phyloP scores from a whole-genome alignment of 2,888 invertebrate species.

The Lasioglossum leucozonium region DNA sequence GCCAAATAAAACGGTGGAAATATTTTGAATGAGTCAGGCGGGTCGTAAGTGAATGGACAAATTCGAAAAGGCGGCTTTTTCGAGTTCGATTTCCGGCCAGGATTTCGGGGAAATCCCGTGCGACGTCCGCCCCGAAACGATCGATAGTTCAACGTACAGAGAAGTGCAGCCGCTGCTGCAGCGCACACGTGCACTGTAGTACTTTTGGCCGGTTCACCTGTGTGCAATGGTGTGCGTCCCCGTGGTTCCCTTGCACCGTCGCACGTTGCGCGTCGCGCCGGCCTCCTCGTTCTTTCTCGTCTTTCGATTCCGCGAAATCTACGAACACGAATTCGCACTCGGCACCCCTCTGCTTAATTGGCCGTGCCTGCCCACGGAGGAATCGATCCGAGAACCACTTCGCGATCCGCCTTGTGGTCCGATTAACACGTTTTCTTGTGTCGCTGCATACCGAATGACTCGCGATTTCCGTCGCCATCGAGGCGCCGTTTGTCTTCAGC shows the following conservation, averaged over 20 bases:
- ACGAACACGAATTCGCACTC: constrained; percentile 33
- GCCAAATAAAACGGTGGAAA: too few species aligned
- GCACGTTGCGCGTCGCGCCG: not conserved
- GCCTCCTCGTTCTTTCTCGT: constrained; percentile 6
- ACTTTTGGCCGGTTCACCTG: constrained; percentile 45
- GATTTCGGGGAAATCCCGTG: not conserved
- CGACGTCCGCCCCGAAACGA: constrained; percentile 65
- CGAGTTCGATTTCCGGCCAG: not conserved
- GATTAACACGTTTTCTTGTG: not conserved
- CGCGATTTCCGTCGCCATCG: not conserved
- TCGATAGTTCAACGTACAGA: constrained; percentile 83
- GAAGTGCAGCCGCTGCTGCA: constrained; percentile 73
- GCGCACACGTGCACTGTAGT: constrained; percentile 58
- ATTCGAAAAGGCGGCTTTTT: not conserved
- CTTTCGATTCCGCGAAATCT: constrained; percentile 34
- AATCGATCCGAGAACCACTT: constrained; percentile 3
- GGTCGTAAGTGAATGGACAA: not conserved
- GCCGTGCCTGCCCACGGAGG: not conserved
- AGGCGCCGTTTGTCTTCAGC: too few species aligned
- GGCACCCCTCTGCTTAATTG: constrained; percentile 18
- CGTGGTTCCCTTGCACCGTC: not conserved
- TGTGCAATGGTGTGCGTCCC: not conserved
- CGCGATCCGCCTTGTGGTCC: not conserved
- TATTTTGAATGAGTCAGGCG: too few species aligned
- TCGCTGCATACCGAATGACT: not conserved